These are phyloP conservation scores for Lochmaea capreae DNA, from an alignment of 2,888 invertebrate species.

Conservation along the genomic window DNA sequence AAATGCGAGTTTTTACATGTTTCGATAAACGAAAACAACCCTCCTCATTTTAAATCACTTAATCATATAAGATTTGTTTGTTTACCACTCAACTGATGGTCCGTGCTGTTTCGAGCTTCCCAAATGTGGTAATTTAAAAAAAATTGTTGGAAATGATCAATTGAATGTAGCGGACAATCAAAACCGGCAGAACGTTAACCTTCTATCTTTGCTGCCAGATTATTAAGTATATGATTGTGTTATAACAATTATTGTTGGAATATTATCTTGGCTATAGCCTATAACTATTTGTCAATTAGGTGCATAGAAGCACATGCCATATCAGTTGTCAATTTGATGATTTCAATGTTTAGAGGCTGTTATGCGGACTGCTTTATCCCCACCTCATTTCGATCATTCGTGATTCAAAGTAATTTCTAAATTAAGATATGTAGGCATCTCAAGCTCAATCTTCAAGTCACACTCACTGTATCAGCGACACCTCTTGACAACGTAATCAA, in stretches of 20 bases:
- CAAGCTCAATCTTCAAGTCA: too few relatives aligned
- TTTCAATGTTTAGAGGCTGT: constrained; percentile 63
- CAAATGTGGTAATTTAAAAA: too few relatives aligned
- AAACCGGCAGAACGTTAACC: neutral
- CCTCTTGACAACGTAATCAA: too few relatives aligned
- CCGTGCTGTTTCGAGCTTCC: too few relatives aligned
- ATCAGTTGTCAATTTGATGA: constrained; percentile 64
- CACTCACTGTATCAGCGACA: too few relatives aligned
- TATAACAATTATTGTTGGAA: constrained; percentile 61
- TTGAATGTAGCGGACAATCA: neutral
- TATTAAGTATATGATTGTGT: constrained; percentile 60
- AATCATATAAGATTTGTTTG: too few relatives aligned
- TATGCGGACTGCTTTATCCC: constrained; percentile 58
- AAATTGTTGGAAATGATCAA: neutral
- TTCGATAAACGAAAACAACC: too few relatives aligned
- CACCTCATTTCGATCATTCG: constrained; percentile 21
- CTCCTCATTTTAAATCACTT: too few relatives aligned
- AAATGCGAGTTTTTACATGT: too few relatives aligned
- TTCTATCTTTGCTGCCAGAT: constrained; percentile 49
- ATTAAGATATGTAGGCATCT: too few relatives aligned
- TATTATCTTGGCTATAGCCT: constrained; percentile 58
- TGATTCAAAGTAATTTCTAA: too few relatives aligned
- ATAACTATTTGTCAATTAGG: constrained; percentile 63
- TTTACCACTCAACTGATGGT: too few relatives aligned
- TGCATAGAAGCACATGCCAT: constrained; percentile 63